Evolutionary conservation across 64 coral and sea anemone genomes (phyloP).

Genomic region (Montipora capricornis): DNA sequence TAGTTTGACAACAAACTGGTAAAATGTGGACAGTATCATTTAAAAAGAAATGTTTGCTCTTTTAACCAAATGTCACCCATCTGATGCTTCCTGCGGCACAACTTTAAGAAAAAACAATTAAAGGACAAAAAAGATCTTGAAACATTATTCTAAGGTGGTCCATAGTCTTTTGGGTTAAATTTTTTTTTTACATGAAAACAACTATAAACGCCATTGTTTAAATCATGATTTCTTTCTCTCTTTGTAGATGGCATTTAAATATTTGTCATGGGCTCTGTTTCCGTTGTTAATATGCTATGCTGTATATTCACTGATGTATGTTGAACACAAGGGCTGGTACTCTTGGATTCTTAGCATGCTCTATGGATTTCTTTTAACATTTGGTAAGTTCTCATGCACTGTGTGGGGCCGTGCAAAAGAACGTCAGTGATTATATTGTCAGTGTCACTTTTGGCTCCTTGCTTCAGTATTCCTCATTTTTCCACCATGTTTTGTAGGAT

Average conservation of each 20-base stretch:
- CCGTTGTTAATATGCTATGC: constrained; percentile 86
- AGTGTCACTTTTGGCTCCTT: background rate
- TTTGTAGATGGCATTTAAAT: constrained; percentile 96
- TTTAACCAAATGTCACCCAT: too few species aligned
- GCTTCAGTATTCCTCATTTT: background rate
- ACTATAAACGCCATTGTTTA: too few species aligned
- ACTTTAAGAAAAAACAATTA: background rate
- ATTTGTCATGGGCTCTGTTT: constrained; percentile 94
- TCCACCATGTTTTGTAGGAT: constrained; percentile 46
- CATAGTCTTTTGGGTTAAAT: too few species aligned
- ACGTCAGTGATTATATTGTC: too few species aligned
- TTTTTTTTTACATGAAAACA: too few species aligned
- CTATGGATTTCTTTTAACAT: constrained; percentile 96
- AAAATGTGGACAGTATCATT: too few species aligned
- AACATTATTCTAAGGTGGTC: too few species aligned
- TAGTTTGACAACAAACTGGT: too few species aligned
- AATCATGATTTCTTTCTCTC: background rate
- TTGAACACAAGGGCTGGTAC: constrained; percentile 98
- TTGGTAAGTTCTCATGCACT: constrained; percentile 64
- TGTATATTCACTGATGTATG: constrained; percentile 91
- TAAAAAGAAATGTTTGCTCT: too few species aligned
- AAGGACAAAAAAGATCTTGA: background rate
- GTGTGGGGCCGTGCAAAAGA: too few species aligned
- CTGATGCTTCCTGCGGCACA: background rate
- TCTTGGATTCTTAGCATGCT: constrained; percentile 98